Evolutionary conservation across 2,888 invertebrate species (phyloP).

Genomic region (Pogonocherus hispidulus): DNA sequence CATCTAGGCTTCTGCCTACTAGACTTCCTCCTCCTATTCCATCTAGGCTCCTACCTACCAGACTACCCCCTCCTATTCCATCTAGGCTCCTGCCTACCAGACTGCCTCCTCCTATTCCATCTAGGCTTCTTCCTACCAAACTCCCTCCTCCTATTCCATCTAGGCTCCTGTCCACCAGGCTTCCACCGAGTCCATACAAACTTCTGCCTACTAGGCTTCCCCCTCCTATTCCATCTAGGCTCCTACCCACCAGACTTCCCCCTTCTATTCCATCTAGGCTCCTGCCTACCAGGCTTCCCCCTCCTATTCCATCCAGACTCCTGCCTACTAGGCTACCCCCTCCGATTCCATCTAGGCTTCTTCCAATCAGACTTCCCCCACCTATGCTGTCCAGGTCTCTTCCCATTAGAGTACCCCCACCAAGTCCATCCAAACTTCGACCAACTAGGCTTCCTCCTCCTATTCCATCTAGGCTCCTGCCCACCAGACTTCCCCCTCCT

Average conservation of each 20-base stretch:
- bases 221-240: not conserved
- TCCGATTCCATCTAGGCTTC: slow-evolving; percentile 27
- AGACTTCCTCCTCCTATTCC: slow-evolving; percentile 42
- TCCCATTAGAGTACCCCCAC: not conserved
- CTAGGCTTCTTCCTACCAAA: not conserved
- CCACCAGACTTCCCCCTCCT: not conserved
- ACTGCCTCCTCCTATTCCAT: not conserved
- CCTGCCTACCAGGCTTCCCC: not conserved
- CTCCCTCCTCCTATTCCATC: not conserved
- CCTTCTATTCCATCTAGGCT: not conserved
- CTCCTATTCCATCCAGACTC: not conserved
- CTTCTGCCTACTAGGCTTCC: not conserved
- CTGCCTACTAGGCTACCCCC: not conserved
- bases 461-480: not conserved
- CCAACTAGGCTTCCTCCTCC: not conserved
- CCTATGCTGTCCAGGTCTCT: slow-evolving; percentile 43
- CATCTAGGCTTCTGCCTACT: slow-evolving; percentile 36
- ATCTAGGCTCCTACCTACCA: not conserved
- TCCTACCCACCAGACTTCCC: slow-evolving; percentile 4
- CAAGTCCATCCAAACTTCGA: not conserved
- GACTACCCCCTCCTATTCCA: not conserved
- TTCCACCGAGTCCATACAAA: not conserved
- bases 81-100: not conserved
- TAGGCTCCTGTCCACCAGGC: not conserved
- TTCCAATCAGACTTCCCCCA: slow-evolving; percentile 44